phyloP scores from a whole-genome alignment of 2,888 invertebrate genomes.

The Actias luna region DNA sequence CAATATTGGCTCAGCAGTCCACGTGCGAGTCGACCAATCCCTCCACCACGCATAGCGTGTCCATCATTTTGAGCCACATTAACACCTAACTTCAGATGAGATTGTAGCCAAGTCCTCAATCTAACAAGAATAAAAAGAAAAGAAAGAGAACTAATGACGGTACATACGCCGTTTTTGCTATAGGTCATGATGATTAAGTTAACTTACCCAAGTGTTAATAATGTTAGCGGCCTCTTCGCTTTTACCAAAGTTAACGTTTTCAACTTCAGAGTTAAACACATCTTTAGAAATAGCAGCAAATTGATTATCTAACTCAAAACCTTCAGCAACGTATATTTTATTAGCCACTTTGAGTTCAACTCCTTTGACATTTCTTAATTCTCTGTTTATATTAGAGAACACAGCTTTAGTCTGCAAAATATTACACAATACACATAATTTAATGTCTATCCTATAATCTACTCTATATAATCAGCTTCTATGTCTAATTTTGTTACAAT shows the following conservation, averaged over 20 bases:
- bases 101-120: too few species aligned
- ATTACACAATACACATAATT: not conserved
- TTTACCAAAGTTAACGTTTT: slow-evolving; percentile 82
- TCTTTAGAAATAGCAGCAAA: slow-evolving; percentile 80
- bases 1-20: too few species aligned
- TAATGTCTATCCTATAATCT: too few species aligned
- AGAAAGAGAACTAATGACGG: not conserved
- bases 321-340: slow-evolving; percentile 83
- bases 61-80: too few species aligned
- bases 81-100: too few species aligned
- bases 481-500: too few species aligned
- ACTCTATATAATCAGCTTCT: too few species aligned
- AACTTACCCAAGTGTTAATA: slow-evolving; percentile 89
- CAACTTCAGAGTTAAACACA: slow-evolving; percentile 83
- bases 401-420: slow-evolving; percentile 54
- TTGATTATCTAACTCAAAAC: slow-evolving; percentile 69
- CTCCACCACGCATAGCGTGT: too few species aligned
- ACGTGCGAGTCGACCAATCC: too few species aligned
- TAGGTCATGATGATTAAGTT: not conserved
- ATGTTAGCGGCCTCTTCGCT: slow-evolving; percentile 61
- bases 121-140: too few species aligned
- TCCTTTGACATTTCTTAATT: slow-evolving; percentile 54
- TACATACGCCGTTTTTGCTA: not conserved
- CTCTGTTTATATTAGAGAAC: slow-evolving; percentile 41
- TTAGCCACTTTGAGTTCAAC: slow-evolving; percentile 85